Evolutionary conservation across 23 tunicate species (phyloP).

Genomic region (Ciona savignyi): DNA sequence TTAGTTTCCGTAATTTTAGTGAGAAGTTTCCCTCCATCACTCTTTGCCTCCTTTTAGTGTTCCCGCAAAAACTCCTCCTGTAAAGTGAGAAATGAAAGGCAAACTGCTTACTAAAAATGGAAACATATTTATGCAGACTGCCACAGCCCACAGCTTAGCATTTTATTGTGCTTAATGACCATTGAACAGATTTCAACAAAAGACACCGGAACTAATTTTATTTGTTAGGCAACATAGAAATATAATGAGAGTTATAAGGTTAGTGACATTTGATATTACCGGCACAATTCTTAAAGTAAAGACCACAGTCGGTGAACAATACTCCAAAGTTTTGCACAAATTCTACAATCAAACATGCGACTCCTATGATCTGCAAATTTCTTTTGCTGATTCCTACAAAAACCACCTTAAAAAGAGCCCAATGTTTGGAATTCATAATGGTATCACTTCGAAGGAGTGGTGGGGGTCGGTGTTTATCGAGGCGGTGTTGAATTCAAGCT

Average conservation of each 20-base stretch:
- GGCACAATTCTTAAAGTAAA: not conserved
- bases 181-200: no score
- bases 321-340: not conserved
- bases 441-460: slow-evolving; percentile 9
- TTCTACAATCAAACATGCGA: not conserved
- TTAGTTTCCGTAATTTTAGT: no score
- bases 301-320: not conserved
- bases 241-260: not conserved
- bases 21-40: no score
- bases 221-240: no score
- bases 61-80: no score
- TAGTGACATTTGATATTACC: not conserved
- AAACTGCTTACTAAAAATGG: no score
- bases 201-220: no score
- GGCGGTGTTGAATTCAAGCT: not conserved
- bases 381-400: slow-evolving; percentile 3
- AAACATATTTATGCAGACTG: no score
- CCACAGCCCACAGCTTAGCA: no score
- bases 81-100: no score
- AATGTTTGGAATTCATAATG: slow-evolving; percentile 5
- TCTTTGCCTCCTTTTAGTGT: no score
- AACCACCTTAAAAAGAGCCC: slow-evolving; percentile 7
- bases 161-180: no score
- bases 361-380: not conserved
- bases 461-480: slow-evolving; percentile 14